phyloP scores from a whole-genome alignment of 2,797 vertebrate species.

The Philypnodon macrostomus region DNA sequence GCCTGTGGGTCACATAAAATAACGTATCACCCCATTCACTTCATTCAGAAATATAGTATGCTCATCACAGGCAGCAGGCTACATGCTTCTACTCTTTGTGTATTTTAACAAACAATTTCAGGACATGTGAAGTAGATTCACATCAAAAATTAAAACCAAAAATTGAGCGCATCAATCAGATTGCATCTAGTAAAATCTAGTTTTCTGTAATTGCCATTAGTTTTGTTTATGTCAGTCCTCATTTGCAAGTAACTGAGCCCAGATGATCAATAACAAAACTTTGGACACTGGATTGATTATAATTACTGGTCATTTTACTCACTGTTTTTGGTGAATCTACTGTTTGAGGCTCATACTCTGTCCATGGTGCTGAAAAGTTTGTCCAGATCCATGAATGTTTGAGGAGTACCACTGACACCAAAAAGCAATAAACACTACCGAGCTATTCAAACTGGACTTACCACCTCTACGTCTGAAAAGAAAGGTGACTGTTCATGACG shows the following conservation, averaged over 20 bases:
- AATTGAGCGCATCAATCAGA: too few species aligned
- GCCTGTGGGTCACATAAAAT: constrained; percentile 73
- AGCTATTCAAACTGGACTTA: not conserved
- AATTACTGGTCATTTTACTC: too few species aligned
- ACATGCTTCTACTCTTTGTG: too few species aligned
- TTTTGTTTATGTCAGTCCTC: too few species aligned
- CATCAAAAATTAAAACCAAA: too few species aligned
- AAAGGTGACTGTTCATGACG: not conserved
- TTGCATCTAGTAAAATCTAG: too few species aligned
- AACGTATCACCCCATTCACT: constrained; percentile 31
- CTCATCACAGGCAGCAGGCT: not conserved
- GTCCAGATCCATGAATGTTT: not conserved
- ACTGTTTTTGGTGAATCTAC: not conserved
- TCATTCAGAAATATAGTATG: constrained; percentile 3
- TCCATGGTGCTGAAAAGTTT: constrained; percentile 51
- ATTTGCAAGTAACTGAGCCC: too few species aligned
- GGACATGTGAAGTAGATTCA: too few species aligned
- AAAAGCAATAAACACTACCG: not conserved
- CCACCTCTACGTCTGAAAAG: not conserved
- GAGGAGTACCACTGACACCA: too few species aligned
- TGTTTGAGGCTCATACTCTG: constrained; percentile 19
- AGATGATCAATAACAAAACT: too few species aligned
- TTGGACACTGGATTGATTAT: too few species aligned
- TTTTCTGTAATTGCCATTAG: too few species aligned
- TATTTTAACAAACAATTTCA: not conserved